These are phyloP conservation scores for Pithecia hirsuta DNA, from an alignment of 2,797 vertebrate genomes.

Conservation along the genomic window DNA sequence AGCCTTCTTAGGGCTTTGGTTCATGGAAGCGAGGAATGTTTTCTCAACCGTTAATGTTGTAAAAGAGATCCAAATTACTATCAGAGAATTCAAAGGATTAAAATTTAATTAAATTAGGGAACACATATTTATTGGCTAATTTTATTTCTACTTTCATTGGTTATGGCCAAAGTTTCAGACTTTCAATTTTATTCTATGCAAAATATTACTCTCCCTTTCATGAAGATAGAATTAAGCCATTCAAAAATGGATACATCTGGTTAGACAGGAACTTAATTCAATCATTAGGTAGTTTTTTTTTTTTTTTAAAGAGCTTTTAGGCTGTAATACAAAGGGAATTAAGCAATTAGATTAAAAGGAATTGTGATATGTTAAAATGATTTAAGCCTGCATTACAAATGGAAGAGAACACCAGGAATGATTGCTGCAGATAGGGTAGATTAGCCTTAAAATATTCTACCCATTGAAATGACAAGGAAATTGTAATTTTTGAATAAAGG, in stretches of 20 bases:
- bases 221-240: not conserved
- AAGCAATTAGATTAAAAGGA: not conserved
- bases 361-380: not conserved
- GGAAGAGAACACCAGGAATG: not conserved
- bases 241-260: not conserved
- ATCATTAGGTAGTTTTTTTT: not conserved
- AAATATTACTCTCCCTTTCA: not conserved
- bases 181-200: not conserved
- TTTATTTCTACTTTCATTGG: not conserved
- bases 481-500: not conserved
- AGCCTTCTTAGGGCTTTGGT: not conserved
- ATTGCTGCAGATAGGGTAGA: not conserved
- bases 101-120: not conserved
- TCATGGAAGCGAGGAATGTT: not conserved
- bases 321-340: not conserved
- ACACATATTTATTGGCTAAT: not conserved
- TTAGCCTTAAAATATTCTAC: not conserved
- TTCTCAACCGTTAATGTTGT: not conserved
- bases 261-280: not conserved
- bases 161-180: not conserved
- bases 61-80: not conserved
- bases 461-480: not conserved
- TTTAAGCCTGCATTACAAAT: not conserved
- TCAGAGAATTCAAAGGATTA: not conserved
- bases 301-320: constrained; percentile 11